Conservation (phyloP, 2,113 vertebrate genomes). For the Thryonomys swinderianus region DNA sequence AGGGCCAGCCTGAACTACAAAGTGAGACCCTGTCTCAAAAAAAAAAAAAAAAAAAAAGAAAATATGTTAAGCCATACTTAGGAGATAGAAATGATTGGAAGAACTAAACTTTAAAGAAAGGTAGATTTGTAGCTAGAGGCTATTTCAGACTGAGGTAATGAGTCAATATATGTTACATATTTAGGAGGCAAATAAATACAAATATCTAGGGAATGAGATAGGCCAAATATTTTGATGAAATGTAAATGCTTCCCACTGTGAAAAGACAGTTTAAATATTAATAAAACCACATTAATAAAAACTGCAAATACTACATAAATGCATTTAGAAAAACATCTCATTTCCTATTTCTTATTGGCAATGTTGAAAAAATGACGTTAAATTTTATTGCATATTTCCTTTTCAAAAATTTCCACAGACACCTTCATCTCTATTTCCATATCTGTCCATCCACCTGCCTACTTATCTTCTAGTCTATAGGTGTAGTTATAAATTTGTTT, state of each 20-base stretch:
- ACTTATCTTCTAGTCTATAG: not conserved
- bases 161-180: not conserved
- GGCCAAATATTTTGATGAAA: not conserved
- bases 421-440: not conserved
- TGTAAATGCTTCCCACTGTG: not conserved
- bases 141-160: not conserved
- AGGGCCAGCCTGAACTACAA: no score
- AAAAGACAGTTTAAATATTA: not conserved
- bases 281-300: not conserved
- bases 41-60: no score
- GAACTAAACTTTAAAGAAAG: not conserved
- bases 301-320: not conserved
- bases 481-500: not conserved
- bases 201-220: not conserved
- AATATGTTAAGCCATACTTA: not conserved
- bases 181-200: not conserved
- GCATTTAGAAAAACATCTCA: not conserved
- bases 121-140: not conserved
- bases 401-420: not conserved
- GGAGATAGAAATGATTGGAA: not conserved
- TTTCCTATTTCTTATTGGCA: not conserved
- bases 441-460: not conserved
- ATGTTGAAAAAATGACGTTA: not conserved
- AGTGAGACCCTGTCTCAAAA: no score
- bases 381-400: not conserved